Percentiles rank a stretch among this genome's conserved stretches.
Evolutionary conservation across 2,113 vertebrate genomes (phyloP).

Genomic region (Bubalus kerabau): DNA sequence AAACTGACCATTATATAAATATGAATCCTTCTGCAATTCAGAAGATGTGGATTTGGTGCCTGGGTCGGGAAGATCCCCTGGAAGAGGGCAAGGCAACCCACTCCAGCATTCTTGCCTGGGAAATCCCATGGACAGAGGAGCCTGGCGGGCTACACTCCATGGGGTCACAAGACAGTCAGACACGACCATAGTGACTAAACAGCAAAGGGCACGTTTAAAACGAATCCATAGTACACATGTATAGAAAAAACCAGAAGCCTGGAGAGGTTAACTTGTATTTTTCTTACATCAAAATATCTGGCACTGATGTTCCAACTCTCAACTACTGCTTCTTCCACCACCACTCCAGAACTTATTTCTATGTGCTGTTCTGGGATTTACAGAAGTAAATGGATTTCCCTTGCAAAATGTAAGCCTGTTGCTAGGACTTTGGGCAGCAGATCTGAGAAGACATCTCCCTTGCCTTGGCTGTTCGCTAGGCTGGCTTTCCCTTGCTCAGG

Average conservation of each 20-base stretch:
- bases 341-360: neutral
- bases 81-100: neutral
- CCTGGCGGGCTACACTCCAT: neutral
- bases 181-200: neutral
- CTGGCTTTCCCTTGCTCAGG: neutral
- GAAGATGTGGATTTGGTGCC: neutral
- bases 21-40: neutral
- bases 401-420: neutral
- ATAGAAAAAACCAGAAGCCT: neutral
- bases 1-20: neutral
- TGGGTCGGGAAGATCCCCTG: neutral
- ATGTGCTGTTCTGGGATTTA: neutral
- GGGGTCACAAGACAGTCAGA: neutral
- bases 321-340: neutral
- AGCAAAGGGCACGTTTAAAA: neutral
- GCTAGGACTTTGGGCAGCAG: neutral
- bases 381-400: neutral
- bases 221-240: neutral
- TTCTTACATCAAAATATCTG: neutral
- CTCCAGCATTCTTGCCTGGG: neutral
- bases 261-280: neutral
- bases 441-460: neutral
- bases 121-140: neutral
- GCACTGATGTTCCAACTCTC: neutral
- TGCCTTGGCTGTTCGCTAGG: neutral